Evolutionary conservation across 2,113 vertebrate genomes (phyloP).

Genomic region (Ploceus nigricollis): DNA sequence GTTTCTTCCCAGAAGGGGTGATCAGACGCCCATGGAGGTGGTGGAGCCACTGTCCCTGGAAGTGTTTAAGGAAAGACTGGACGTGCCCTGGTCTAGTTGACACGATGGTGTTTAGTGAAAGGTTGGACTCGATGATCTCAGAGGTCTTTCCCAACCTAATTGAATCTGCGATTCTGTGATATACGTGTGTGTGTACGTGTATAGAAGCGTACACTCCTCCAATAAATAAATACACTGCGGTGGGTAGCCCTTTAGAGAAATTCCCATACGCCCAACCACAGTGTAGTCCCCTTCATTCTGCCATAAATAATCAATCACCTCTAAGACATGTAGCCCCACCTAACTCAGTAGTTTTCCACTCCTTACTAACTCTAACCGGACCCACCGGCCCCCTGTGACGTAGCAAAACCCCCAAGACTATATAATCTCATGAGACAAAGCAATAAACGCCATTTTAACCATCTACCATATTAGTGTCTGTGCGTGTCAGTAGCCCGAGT

Average conservation of each 20-base stretch:
- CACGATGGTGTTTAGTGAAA: background rate
- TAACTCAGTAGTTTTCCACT: too few relatives aligned
- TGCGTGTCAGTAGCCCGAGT: too few relatives aligned
- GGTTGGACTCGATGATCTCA: background rate
- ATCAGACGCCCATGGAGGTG: background rate
- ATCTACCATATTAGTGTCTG: too few relatives aligned
- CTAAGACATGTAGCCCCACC: too few relatives aligned
- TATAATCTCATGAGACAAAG: too few relatives aligned
- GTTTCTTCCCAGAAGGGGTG: background rate
- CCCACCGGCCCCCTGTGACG: too few relatives aligned
- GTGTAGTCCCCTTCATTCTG: too few relatives aligned
- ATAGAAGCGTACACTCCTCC: too few relatives aligned
- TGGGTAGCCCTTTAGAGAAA: background rate
- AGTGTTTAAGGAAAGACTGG: background rate
- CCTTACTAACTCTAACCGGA: too few relatives aligned
- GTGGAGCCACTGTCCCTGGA: background rate
- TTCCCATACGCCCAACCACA: accelerated
- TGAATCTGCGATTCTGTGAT: background rate
- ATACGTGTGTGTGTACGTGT: background rate
- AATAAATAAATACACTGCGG: background rate
- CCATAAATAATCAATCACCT: too few relatives aligned
- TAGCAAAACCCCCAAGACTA: too few relatives aligned
- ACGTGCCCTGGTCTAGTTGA: background rate
- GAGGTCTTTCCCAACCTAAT: background rate
- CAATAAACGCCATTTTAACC: too few relatives aligned